These are phyloP conservation scores for Amphipyra berbera DNA, from an alignment of 2,888 invertebrate species.

Conservation along the genomic window DNA sequence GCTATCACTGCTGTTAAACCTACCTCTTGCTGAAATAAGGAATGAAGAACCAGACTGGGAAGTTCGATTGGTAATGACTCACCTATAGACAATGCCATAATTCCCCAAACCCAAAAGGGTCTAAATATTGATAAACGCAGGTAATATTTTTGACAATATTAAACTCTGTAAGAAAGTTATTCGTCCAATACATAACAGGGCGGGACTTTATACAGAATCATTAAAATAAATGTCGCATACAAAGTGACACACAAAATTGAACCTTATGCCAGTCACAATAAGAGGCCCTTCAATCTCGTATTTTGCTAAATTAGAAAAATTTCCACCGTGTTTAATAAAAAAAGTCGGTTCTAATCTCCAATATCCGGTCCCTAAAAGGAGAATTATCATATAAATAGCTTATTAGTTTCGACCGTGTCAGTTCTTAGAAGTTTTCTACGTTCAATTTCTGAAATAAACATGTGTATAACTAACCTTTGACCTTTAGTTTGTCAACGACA, in stretches of 20 bases:
- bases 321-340: slow-evolving; percentile 52
- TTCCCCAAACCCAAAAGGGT: slow-evolving; percentile 1
- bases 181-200: slow-evolving; percentile 45
- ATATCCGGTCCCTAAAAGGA: slow-evolving; percentile 52
- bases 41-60: no score
- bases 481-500: neutral
- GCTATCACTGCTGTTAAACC: no score
- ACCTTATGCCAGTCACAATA: slow-evolving; percentile 25
- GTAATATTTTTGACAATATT: slow-evolving; percentile 52
- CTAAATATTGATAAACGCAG: slow-evolving; percentile 46
- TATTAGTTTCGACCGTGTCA: slow-evolving; percentile 51
- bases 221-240: slow-evolving; percentile 55
- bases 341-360: slow-evolving; percentile 52
- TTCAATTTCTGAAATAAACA: slow-evolving; percentile 12
- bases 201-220: slow-evolving; percentile 47
- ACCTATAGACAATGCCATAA: slow-evolving; percentile 2
- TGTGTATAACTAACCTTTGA: slow-evolving; percentile 10
- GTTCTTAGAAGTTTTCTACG: slow-evolving; percentile 14
- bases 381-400: slow-evolving; percentile 65
- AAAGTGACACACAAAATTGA: slow-evolving; percentile 38
- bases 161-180: slow-evolving; percentile 48
- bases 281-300: slow-evolving; percentile 16
- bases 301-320: slow-evolving; percentile 38
- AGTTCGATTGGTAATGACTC: no score
- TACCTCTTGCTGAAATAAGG: no score